Evolutionary conservation across 2,113 vertebrate species (phyloP), one percentile per base, ranked within the genome.

Genomic region (Pollimyrus isidori): DNA sequence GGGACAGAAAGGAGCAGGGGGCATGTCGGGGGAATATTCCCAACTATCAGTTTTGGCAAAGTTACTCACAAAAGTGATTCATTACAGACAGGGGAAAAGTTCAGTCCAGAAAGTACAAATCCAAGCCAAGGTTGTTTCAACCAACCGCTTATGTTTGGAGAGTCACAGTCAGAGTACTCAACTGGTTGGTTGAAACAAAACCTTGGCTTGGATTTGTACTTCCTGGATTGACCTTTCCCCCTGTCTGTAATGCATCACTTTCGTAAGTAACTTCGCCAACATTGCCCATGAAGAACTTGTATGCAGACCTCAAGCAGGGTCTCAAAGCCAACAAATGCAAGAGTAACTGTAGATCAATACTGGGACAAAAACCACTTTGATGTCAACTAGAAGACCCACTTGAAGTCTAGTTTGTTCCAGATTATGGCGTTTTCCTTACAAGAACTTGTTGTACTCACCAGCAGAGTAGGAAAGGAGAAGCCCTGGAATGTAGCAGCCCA

Each of bases 401-500:
- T 23, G 45, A 26, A 23, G 49, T 39, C 11, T 76, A 39, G 30
- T 39, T 15, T 11, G 19, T 15, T 11, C 26, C 26, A 0, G n/a
- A 65, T 30, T 2, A 19, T 1, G n/a, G 5, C 10, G 10, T 21
- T 62, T 45, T 83, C 19, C 80, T 42, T 65, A 15, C 7, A 53
- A 52, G 17, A 46, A 15, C 39, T 42, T 30, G 35, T 46, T 85
- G 87, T 93, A 98, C 98, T 98, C 94, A 99, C 98, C 93, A 50
- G 96, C 94, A 88, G 96, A 89, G 92, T 99, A 99, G 0, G 97
- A 97, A n/a, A 99, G 97, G 93, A 97, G 89, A 89, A 99, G 92
- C 49, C 98, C 98, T 69, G 98, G 97, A 93, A 99, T 93, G 88
- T 96, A 97, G 80, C 89, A 94, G 91, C 98, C 98, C 92, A 98